phyloP scores from a whole-genome alignment of 2,888 invertebrate species.

The Acanthosepion esculentum region DNA sequence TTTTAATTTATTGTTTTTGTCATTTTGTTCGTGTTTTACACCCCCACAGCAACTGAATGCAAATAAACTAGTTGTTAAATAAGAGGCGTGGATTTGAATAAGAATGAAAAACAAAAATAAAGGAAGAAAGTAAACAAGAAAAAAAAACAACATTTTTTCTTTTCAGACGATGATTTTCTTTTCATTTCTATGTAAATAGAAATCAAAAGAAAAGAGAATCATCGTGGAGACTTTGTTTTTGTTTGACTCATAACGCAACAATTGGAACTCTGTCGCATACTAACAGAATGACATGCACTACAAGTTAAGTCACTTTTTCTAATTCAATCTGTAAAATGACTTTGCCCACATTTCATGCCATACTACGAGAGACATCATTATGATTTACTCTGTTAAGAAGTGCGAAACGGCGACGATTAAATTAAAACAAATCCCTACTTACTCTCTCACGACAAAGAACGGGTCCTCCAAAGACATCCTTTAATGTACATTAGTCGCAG shows the following conservation, averaged over 20 bases:
- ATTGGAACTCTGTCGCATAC: not conserved
- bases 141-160: too few species aligned
- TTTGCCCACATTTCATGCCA: not conserved
- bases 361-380: constrained; percentile 47
- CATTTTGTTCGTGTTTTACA: not conserved
- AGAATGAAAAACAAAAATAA: not conserved
- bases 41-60: not conserved
- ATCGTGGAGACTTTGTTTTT: too few species aligned
- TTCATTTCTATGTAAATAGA: too few species aligned
- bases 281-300: not conserved
- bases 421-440: constrained; percentile 78
- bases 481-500: constrained; percentile 44
- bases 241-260: not conserved
- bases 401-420: constrained; percentile 44
- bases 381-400: not conserved
- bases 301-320: not conserved
- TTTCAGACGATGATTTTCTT: too few species aligned
- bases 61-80: not conserved
- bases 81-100: not conserved
- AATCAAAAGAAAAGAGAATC: too few species aligned
- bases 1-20: too few species aligned
- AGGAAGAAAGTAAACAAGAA: too few species aligned
- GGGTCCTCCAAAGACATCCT: constrained; percentile 97
- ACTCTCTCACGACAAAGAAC: constrained; percentile 99
- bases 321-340: not conserved